Evolutionary conservation across 2,797 vertebrate species (phyloP).

Genomic region (Oreochromis mossambicus): DNA sequence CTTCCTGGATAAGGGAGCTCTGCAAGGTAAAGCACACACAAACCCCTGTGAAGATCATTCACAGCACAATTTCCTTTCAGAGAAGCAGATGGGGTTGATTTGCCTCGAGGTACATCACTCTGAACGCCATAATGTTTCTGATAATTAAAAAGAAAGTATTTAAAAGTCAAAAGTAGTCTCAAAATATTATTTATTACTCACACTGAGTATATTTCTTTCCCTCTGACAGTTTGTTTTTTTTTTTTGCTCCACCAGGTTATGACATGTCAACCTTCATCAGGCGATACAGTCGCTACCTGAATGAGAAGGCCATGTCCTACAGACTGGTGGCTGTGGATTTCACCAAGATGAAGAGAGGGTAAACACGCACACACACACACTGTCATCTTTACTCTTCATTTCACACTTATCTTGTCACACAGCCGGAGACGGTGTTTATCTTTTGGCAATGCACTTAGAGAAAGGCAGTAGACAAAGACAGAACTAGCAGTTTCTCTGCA

Average conservation of each 20-base stretch:
- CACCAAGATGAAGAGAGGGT: slow-evolving; percentile 97
- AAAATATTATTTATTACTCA: neutral
- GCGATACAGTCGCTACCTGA: slow-evolving; percentile 93
- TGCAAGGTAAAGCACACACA: slow-evolving; percentile 82
- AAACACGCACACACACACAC: slow-evolving; percentile 16
- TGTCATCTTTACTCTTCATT: neutral
- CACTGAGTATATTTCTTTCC: neutral
- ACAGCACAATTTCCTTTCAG: neutral
- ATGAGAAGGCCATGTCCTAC: slow-evolving; percentile 94
- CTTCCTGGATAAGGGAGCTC: slow-evolving; percentile 92
- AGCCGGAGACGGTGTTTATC: neutral
- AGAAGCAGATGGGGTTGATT: neutral
- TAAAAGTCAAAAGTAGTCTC: neutral
- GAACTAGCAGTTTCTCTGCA: neutral
- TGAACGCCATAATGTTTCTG: neutral
- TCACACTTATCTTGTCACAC: neutral
- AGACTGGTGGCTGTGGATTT: slow-evolving; percentile 92
- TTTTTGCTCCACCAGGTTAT: slow-evolving; percentile 76
- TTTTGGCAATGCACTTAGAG: neutral
- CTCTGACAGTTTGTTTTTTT: neutral
- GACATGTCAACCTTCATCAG: slow-evolving; percentile 96
- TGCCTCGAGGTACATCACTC: neutral
- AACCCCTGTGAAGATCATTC: neutral
- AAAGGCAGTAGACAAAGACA: neutral
- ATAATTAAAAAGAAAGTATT: neutral